These are phyloP conservation scores for Rotaria socialis DNA, from an alignment of 2,888 invertebrate genomes.

Conservation along the genomic window DNA sequence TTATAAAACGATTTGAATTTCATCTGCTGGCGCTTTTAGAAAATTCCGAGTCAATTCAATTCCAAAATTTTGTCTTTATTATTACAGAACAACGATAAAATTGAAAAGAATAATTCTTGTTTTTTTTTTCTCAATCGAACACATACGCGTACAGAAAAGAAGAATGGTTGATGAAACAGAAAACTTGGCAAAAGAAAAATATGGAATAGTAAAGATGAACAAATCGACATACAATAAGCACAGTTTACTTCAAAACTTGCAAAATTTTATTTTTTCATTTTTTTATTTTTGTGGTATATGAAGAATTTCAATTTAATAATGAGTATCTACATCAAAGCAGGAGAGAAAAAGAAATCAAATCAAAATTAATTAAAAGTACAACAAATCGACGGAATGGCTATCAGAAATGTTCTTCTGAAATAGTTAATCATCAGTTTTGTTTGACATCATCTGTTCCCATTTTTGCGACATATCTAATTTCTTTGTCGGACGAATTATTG, in stretches of 20 bases:
- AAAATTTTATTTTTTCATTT: neutral
- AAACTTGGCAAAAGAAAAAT: neutral
- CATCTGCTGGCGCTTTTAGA: neutral
- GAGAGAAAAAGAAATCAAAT: neutral
- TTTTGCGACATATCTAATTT: neutral
- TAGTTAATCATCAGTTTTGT: neutral
- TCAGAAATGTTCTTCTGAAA: neutral
- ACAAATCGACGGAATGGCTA: neutral
- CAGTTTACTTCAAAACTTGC: neutral
- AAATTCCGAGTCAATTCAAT: neutral
- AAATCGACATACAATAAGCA: neutral
- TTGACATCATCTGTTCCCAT: conserved; percentile 23
- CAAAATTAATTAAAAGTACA: neutral
- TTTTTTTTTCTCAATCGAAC: neutral
- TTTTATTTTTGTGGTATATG: neutral
- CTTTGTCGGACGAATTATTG: neutral
- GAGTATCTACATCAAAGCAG: neutral
- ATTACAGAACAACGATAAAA: neutral
- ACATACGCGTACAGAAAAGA: neutral
- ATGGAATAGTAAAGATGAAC: neutral
- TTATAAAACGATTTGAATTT: neutral
- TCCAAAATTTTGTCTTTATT: neutral
- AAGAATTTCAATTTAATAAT: neutral
- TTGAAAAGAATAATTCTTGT: neutral
- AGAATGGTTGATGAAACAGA: neutral